Evolutionary conservation across 2,797 vertebrate genomes (phyloP), one percentile per base, ranked within the genome.

Genomic region (Macropus fuliginosus): DNA sequence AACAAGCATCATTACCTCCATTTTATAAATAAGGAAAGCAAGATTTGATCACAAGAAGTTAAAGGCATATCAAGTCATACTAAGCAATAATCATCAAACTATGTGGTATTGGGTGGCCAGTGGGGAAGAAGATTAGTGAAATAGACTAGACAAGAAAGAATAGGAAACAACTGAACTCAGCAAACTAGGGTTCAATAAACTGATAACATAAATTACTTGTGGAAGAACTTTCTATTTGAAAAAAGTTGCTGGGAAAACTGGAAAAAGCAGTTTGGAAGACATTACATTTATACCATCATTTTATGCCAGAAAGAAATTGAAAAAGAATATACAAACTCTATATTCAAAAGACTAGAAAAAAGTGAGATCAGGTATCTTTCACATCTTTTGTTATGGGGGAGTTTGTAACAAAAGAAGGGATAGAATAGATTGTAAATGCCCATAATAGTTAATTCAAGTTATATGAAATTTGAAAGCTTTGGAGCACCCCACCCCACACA

Each of bases 101-200:
- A 11, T 27, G 21, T 87, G n/a, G 21, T 27, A 46, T 27, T 87
- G 74, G 40, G 40, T 50, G 50, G 74, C 40, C 10, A 87, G 27
- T 81, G 12, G 40, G 40, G 9, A 50, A 50, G 74, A 50, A 87
- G 40, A 87, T 87, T 6, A 46, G 40, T 87, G 40, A 24, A 87
- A 87, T 8, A 50, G 74, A 87, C 40, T 50, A 87, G 40, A 87
- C 46, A 87, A 87, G 40, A 87, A 87, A 87, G 74, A 27, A 87
- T 87, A 87, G 74, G 74, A 87, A 87, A 87, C 40, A 87, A 12
- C 74, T 87, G 74, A 87, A 87, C 74, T 87, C 74, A 87, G 74
- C 40, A 46, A 46, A 27, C 40, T 87, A 74, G 66, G 24, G 66
- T 74, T 87, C 5, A 5, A 87, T 87, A 87, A 50, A 87, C 40